Evolutionary conservation across 2,888 invertebrate species (phyloP).

Genomic region (Eudemis profundana): DNA sequence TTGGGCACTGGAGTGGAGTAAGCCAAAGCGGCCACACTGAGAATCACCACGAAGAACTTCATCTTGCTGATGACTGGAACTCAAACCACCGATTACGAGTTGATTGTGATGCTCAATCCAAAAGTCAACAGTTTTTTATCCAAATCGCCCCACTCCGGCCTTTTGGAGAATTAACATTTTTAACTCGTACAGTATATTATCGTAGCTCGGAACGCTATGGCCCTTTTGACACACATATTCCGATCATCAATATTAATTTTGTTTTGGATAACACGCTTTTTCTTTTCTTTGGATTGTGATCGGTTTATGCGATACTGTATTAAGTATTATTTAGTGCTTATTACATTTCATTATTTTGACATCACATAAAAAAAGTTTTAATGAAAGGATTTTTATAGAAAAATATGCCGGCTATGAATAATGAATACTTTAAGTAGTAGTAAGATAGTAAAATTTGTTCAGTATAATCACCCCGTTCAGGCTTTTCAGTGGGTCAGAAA

Average conservation of each 20-base stretch:
- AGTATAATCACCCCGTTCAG: no score
- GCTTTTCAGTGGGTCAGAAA: no score
- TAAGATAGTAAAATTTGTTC: no score
- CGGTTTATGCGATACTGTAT: conserved; percentile 60
- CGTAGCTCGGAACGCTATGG: conserved; percentile 67
- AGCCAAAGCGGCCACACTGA: conserved; percentile 66
- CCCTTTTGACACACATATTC: conserved; percentile 72
- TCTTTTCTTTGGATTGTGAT: conserved; percentile 61
- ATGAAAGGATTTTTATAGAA: no score
- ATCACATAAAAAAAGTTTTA: not conserved
- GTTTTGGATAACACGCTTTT: conserved; percentile 62
- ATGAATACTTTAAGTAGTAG: no score
- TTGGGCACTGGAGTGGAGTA: conserved; percentile 66
- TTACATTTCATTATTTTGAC: not conserved
- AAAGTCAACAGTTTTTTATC: conserved; percentile 80
- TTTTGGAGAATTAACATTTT: conserved; percentile 75
- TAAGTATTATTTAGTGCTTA: conserved; percentile 9
- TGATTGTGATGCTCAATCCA: conserved; percentile 74
- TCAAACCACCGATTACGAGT: conserved; percentile 68
- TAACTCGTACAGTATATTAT: conserved; percentile 62
- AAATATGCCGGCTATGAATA: not conserved
- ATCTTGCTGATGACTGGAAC: conserved; percentile 61
- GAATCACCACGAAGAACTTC: conserved; percentile 70
- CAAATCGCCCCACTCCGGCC: conserved; percentile 71
- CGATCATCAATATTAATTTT: conserved; percentile 77